Conservation (phyloP, 30 jellyfish, hydroid and myxozoan genomes). For the Aurelia coerulea region DNA sequence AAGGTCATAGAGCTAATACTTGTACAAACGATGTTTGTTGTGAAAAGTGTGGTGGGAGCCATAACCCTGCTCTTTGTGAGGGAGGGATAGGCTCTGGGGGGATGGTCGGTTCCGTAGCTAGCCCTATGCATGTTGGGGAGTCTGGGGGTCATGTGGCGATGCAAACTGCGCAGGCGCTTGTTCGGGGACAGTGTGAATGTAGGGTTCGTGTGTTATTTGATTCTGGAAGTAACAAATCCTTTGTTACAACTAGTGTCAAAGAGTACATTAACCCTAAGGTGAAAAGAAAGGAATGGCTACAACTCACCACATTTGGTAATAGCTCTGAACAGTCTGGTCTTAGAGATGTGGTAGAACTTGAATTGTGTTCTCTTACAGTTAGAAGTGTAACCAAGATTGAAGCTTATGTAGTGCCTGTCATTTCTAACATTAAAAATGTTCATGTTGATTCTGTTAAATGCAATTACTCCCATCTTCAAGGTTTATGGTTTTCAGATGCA, state of each 20-base stretch:
- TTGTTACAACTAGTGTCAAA: slow-evolving; percentile 33
- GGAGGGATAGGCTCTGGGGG: slow-evolving; percentile 43
- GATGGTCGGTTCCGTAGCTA: slow-evolving; percentile 31
- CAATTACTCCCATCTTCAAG: slow-evolving; percentile 3
- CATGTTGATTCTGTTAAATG: slow-evolving; percentile 7
- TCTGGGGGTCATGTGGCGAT: slow-evolving; percentile 43
- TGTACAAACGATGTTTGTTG: slow-evolving; percentile 5
- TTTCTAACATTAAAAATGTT: slow-evolving; percentile 16
- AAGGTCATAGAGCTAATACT: slow-evolving; percentile 8
- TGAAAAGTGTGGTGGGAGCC: slow-evolving; percentile 41
- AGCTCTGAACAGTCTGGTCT: background rate
- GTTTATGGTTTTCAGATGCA: slow-evolving; percentile 46
- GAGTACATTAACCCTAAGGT: slow-evolving; percentile 31
- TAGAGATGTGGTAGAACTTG: slow-evolving; percentile 13
- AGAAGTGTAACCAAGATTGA: slow-evolving; percentile 10
- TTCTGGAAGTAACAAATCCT: slow-evolving; percentile 65
- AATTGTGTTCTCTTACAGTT: slow-evolving; percentile 5
- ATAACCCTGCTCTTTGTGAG: slow-evolving; percentile 32
- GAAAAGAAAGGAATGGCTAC: slow-evolving; percentile 42
- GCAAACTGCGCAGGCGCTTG: slow-evolving; percentile 62
- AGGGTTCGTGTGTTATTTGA: slow-evolving; percentile 49
- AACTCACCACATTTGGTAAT: slow-evolving; percentile 29
- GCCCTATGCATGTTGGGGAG: slow-evolving; percentile 47
- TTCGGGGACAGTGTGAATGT: slow-evolving; percentile 53
- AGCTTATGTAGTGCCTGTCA: slow-evolving; percentile 38